Percentiles rank a stretch among this genome's conserved stretches.
Conservation (phyloP, 2,113 vertebrate species). For the Conger conger region DNA sequence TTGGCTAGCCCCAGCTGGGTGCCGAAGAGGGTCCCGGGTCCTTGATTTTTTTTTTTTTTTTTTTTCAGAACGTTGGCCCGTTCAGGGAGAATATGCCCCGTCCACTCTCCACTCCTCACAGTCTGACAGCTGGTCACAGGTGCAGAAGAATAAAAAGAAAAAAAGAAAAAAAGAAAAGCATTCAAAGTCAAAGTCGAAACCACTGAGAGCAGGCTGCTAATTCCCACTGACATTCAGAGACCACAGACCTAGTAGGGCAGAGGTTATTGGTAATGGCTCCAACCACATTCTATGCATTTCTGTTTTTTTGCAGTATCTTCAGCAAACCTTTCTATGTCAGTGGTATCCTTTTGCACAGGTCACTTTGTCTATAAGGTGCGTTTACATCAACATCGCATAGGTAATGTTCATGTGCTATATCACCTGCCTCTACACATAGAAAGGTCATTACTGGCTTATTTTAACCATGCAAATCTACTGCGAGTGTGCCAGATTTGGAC, state of each 20-base stretch:
- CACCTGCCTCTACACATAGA: not conserved
- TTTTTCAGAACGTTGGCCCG: conserved; percentile 53
- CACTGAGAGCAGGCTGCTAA: conserved; percentile 39
- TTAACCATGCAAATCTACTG: not conserved
- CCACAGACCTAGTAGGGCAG: conserved; percentile 9
- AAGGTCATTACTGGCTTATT: not conserved
- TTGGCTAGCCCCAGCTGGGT: conserved; percentile 48
- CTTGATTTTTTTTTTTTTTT: conserved; percentile 39
- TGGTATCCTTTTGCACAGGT: not conserved
- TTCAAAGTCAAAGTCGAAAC: conserved; percentile 45
- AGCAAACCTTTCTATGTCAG: not conserved
- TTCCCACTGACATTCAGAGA: not conserved
- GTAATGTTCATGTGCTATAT: not conserved
- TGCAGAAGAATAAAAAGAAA: conserved; percentile 34
- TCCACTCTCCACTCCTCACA: not conserved
- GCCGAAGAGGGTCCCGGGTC: conserved; percentile 35
- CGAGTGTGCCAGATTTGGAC: not conserved
- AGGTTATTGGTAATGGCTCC: not conserved
- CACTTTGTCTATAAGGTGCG: not conserved
- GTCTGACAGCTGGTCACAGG: conserved; percentile 27
- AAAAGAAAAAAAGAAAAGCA: conserved; percentile 50
- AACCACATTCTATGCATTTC: not conserved
- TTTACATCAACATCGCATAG: not conserved
- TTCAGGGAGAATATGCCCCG: not conserved
- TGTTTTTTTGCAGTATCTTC: not conserved